These are phyloP conservation scores for Burhinus bistriatus DNA, from an alignment of 2,113 vertebrate genomes.

Conservation along the genomic window DNA sequence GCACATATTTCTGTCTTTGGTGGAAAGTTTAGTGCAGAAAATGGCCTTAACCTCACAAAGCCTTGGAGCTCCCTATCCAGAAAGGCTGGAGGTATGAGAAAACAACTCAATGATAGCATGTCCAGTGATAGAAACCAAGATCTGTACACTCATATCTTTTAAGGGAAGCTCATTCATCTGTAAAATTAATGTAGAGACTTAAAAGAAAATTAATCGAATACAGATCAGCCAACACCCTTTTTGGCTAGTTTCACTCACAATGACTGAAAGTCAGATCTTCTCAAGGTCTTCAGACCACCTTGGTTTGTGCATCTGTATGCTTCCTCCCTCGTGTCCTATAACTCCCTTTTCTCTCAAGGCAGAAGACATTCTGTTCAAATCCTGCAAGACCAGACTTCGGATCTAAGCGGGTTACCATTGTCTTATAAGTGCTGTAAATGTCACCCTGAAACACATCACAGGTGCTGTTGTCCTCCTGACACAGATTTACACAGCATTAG, in stretches of 20 bases:
- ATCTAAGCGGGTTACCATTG: not conserved
- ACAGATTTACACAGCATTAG: constrained; percentile 50
- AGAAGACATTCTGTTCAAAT: not conserved
- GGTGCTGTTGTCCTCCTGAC: constrained; percentile 46
- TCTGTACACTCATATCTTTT: not conserved
- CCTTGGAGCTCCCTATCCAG: not conserved
- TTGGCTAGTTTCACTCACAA: not conserved
- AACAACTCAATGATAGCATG: not conserved
- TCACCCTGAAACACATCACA: constrained; percentile 42
- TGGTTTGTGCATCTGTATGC: not conserved
- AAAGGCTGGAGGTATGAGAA: not conserved
- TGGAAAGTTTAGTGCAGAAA: not conserved
- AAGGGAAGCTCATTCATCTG: not conserved
- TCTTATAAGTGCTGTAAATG: not conserved
- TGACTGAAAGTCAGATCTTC: not conserved
- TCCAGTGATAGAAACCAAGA: not conserved
- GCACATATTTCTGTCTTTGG: not conserved
- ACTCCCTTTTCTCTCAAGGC: not conserved
- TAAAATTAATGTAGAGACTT: not conserved
- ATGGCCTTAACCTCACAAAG: not conserved
- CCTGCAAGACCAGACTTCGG: not conserved
- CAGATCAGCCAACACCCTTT: not conserved
- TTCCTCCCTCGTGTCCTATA: not conserved
- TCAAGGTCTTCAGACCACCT: not conserved
- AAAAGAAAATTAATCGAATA: not conserved